phyloP scores from a whole-genome alignment of 2,888 invertebrate species.

The Philaethria dido region DNA sequence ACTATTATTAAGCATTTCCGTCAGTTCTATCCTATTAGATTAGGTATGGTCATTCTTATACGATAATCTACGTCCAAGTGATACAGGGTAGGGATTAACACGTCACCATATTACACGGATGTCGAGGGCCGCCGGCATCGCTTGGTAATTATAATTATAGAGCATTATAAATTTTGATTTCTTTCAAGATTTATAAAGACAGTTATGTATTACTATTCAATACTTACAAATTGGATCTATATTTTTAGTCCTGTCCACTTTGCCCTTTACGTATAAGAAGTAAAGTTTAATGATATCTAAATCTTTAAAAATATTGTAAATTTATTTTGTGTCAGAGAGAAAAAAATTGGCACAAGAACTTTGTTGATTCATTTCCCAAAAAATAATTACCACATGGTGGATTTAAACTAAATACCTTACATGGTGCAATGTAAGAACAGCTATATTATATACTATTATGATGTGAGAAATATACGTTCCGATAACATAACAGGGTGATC shows the following conservation, averaged over 20 bases:
- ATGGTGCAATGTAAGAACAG: not conserved
- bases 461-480: not conserved
- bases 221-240: not conserved
- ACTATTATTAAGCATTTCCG: constrained; percentile 3
- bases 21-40: constrained; percentile 49
- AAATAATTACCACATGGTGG: not conserved
- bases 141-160: constrained; percentile 40
- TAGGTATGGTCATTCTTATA: constrained; percentile 56
- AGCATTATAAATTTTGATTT: constrained; percentile 22
- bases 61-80: constrained; percentile 48
- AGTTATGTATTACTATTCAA: not conserved
- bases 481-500: constrained; percentile 17
- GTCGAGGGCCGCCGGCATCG: constrained; percentile 49
- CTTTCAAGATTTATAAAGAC: not conserved
- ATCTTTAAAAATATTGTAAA: too few species aligned
- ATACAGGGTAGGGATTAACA: constrained; percentile 55
- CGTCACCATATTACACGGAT: constrained; percentile 59
- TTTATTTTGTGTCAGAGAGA: too few species aligned
- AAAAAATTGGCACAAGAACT: too few species aligned
- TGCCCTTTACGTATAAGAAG: too few species aligned
- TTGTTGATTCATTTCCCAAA: too few species aligned
- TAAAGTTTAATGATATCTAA: too few species aligned
- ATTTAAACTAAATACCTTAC: not conserved
- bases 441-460: not conserved
- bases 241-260: too few species aligned